These are phyloP conservation scores for Sciurus niger DNA, from an alignment of 2,113 vertebrate genomes.

Conservation along the genomic window DNA sequence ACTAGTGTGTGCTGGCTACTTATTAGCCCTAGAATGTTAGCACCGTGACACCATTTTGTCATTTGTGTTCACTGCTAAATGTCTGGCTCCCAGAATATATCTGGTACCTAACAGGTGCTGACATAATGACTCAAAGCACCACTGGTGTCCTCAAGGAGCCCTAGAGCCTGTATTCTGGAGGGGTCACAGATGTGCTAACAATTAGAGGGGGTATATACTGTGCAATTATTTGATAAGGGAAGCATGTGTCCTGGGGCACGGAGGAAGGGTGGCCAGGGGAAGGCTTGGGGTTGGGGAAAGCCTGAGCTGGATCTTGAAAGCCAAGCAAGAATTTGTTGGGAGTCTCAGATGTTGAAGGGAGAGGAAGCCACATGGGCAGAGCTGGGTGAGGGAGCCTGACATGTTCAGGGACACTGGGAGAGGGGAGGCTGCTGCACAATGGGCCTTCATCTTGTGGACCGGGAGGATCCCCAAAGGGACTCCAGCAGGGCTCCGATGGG, in stretches of 20 bases:
- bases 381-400: not conserved
- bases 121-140: not conserved
- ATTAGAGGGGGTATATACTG: not conserved
- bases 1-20: not conserved
- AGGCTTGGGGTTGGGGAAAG: not conserved
- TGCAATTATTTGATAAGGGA: not conserved
- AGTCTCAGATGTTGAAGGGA: not conserved
- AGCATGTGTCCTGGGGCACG: not conserved
- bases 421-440: not conserved
- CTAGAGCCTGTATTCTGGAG: not conserved
- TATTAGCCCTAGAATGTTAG: not conserved
- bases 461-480: not conserved
- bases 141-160: not conserved
- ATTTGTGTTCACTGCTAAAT: not conserved
- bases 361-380: not conserved
- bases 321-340: not conserved
- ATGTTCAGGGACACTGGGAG: not conserved
- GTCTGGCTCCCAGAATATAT: not conserved
- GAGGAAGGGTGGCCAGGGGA: not conserved
- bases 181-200: not conserved
- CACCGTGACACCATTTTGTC: not conserved
- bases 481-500: not conserved
- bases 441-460: not conserved
- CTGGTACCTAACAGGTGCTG: not conserved
- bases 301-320: not conserved